Conservation (phyloP, 2,113 vertebrate species). For the Pelmatolapia mariae region DNA sequence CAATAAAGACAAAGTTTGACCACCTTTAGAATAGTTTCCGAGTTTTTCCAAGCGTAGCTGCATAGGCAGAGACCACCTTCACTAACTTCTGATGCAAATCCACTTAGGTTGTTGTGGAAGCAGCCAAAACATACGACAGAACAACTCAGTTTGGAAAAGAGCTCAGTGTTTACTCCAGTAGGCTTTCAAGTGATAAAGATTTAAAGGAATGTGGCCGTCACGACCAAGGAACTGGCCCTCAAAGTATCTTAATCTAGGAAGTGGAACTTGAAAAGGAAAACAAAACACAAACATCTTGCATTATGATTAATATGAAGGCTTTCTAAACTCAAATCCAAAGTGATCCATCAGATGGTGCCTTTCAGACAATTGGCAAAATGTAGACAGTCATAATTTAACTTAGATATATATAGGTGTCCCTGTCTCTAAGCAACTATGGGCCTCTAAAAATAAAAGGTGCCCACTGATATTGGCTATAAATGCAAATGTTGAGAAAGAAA, state of each 20-base stretch:
- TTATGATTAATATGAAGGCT: neutral
- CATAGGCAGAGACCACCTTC: neutral
- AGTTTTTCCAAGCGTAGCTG: neutral
- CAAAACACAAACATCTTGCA: neutral
- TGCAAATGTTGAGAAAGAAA: neutral
- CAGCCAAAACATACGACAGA: neutral
- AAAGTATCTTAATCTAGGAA: neutral
- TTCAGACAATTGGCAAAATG: neutral
- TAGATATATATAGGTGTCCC: neutral
- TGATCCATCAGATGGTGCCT: neutral
- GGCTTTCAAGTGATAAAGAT: neutral
- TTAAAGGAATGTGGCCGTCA: neutral
- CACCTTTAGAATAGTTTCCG: neutral
- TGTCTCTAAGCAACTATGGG: neutral
- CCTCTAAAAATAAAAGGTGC: neutral
- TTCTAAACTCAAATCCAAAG: neutral
- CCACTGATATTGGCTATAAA: neutral
- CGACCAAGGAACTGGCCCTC: neutral
- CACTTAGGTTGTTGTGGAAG: neutral
- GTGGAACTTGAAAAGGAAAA: neutral
- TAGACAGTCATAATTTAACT: neutral
- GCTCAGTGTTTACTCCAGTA: neutral
- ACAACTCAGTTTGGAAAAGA: neutral
- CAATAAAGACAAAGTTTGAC: neutral
- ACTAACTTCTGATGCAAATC: neutral